Evolutionary conservation across 2,113 vertebrate genomes (phyloP).

Genomic region (Progne subis): DNA sequence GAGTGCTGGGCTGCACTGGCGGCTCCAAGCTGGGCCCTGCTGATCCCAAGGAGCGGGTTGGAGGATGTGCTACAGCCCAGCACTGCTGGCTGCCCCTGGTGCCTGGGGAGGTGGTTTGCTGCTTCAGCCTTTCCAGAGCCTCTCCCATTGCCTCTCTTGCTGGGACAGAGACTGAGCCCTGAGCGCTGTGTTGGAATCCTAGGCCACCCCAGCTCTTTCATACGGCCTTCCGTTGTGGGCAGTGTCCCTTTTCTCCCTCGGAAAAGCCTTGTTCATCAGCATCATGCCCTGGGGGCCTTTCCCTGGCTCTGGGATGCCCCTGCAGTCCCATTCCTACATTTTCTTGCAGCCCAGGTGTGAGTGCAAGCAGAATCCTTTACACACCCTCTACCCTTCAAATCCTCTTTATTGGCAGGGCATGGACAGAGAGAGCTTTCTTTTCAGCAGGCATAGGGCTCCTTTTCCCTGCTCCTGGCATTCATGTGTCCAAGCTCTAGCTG

Average conservation of each 20-base stretch:
- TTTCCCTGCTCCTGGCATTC: fast-evolving
- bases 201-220: not conserved
- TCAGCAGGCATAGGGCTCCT: not conserved
- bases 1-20: fast-evolving
- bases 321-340: not conserved
- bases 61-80: fast-evolving
- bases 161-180: not conserved
- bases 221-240: not conserved
- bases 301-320: no score
- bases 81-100: fast-evolving
- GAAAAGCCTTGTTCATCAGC: not conserved
- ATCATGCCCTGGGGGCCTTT: not conserved
- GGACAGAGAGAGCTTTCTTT: not conserved
- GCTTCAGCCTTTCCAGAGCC: not conserved
- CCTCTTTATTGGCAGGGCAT: not conserved
- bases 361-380: not conserved
- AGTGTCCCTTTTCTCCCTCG: not conserved
- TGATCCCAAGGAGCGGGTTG: fast-evolving
- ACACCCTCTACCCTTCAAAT: not conserved
- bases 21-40: not conserved
- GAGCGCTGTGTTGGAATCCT: not conserved
- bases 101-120: not conserved
- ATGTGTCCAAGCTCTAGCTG: fast-evolving
- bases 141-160: fast-evolving
- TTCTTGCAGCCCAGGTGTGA: not conserved